Base-by-base conservation (phyloP, 1,140 invertebrate genomes). In the Drosophila grimshawi region DNA sequence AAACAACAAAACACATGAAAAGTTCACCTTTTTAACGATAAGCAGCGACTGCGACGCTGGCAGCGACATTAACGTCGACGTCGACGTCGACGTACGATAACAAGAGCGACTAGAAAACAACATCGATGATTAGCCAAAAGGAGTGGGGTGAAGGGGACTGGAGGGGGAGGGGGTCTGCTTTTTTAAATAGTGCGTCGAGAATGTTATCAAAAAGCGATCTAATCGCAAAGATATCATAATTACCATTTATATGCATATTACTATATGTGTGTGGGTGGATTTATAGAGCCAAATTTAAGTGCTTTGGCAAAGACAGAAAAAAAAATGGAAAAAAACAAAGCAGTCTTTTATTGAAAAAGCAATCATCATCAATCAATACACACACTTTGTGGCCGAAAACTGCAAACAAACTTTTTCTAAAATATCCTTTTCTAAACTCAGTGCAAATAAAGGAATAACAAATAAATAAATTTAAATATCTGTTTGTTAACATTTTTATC, bases 41-140 rank as follows among this genome's bases (percentile, higher is more conserved):
- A 66, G 63, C 70, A 45, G 43, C 53, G 48, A 56, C 32, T 46
- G 57, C 57, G n/a, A 62, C 60, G 59, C 3, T 10, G 33, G 29
- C 64, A 5, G 35, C 41, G 27, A n/a, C 68, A 11, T 45, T 59
- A 75, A 32, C 67, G n/a, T 19, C 46, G 48, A 37, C 70, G 43
- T 39, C 64, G 48, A 62, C 69, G 70, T 67, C 80, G 67, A 63
- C 78, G 81, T 78, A 86, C 82, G 82, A 86, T 86, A 86, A 86
- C 57, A 19, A 45, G 3, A 65, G 55, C n/a, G 63, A 19, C 39
- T 35, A 57, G 41, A 56, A 10, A 45, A 59, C 43, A 57, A 73
- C 69, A 65, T 35, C 35, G 10, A 61, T 52, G 57, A 74, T 74
- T 67, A 72, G 53, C 61, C 3, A 19, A 3, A 46, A 5, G 27